These are phyloP conservation scores for Drosophila kepulauana DNA, from an alignment of 1,140 invertebrate species.

Conservation along the genomic window DNA sequence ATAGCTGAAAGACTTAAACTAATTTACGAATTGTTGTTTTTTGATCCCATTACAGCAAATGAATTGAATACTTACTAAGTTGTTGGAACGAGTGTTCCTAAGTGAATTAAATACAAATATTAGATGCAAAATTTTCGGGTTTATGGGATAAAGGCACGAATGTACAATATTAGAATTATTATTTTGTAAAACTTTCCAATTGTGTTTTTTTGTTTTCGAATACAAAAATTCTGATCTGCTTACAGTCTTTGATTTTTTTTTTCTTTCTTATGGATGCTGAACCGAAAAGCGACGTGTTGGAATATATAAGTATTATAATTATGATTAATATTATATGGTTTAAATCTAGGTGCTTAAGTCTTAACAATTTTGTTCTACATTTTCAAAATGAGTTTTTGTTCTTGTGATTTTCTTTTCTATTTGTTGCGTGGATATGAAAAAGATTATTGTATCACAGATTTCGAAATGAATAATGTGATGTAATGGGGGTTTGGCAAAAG, in stretches of 20 bases:
- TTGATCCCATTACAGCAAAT: slow-evolving; percentile 69
- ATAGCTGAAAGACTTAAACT: slow-evolving; percentile 22
- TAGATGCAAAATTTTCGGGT: slow-evolving; percentile 20
- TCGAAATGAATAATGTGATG: slow-evolving; percentile 66
- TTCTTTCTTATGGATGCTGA: slow-evolving; percentile 32
- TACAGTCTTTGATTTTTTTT: slow-evolving; percentile 56
- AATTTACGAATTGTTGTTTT: slow-evolving; percentile 22
- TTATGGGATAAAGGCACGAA: slow-evolving; percentile 50
- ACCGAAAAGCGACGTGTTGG: slow-evolving; percentile 47
- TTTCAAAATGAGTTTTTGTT: slow-evolving; percentile 3
- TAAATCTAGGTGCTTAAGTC: slow-evolving; percentile 27
- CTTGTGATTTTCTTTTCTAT: background rate
- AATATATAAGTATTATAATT: background rate
- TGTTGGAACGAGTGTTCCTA: slow-evolving; percentile 33
- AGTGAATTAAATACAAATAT: slow-evolving; percentile 6
- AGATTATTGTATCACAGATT: slow-evolving; percentile 76
- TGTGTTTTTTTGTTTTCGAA: background rate
- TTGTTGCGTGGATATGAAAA: slow-evolving; percentile 24
- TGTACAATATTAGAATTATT: slow-evolving; percentile 41
- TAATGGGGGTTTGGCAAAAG: slow-evolving; percentile 1
- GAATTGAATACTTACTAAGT: slow-evolving; percentile 28
- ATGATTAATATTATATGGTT: background rate
- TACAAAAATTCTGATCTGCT: slow-evolving; percentile 1
- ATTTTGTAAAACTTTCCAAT: background rate
- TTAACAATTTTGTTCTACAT: slow-evolving; percentile 25